These are phyloP conservation scores for Pagrus major DNA, from an alignment of 2,113 vertebrate species.

Conservation along the genomic window DNA sequence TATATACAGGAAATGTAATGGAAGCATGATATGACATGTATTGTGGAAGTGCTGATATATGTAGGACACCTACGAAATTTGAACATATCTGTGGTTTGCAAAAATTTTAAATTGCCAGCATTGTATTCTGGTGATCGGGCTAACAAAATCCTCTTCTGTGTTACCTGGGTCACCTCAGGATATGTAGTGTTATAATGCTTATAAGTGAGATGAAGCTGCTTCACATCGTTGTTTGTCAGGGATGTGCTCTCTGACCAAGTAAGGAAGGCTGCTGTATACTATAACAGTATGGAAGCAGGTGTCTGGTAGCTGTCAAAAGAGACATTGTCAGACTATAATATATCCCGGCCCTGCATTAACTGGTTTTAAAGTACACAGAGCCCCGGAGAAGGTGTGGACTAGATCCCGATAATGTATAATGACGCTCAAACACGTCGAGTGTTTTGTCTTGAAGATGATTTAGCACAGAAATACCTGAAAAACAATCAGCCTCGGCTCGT, in stretches of 20 bases:
- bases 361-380: conserved; percentile 31
- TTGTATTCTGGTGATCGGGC: no score
- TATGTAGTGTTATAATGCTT: not conserved
- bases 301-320: conserved; percentile 39
- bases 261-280: conserved; percentile 25
- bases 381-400: not conserved
- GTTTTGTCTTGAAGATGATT: not conserved
- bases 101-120: no score
- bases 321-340: not conserved
- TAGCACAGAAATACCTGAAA: not conserved
- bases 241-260: conserved; percentile 21
- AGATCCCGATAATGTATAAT: not conserved
- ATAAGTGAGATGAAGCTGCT: conserved; percentile 5
- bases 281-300: conserved; percentile 11
- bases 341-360: conserved; percentile 28
- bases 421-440: not conserved
- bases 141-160: no score
- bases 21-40: no score
- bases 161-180: not conserved
- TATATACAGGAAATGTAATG: no score
- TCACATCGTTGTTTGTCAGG: not conserved
- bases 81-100: no score
- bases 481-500: not conserved
- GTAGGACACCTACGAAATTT: no score
- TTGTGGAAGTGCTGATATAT: no score